phyloP scores from a whole-genome alignment of 2,888 invertebrate species.

The Ophioninae sp. region DNA sequence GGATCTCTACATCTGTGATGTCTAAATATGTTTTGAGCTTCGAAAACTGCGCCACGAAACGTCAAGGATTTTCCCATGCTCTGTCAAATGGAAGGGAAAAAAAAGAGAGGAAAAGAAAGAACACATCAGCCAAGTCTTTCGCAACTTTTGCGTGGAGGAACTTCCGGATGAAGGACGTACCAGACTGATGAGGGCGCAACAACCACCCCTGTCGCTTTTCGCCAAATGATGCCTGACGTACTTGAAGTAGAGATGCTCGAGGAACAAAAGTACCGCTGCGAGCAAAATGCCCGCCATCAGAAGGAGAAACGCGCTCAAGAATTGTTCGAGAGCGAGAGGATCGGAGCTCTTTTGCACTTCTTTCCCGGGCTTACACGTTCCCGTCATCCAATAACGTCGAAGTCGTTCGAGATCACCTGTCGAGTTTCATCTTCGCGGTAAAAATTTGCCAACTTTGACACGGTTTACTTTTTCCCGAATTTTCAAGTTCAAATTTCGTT shows the following conservation, averaged over 20 bases:
- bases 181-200: conserved; percentile 95
- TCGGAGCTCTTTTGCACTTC: conserved; percentile 95
- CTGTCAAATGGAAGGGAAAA: conserved; percentile 70
- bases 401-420: conserved; percentile 95
- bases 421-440: neutral
- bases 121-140: neutral
- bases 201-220: conserved; percentile 94
- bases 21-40: conserved; percentile 89
- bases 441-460: neutral
- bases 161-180: conserved; percentile 82
- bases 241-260: conserved; percentile 97
- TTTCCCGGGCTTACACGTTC: conserved; percentile 95
- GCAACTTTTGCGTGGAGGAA: neutral
- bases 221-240: conserved; percentile 94
- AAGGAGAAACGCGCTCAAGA: conserved; percentile 97
- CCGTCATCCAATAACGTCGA: conserved; percentile 98
- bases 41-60: conserved; percentile 90
- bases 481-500: too few relatives aligned
- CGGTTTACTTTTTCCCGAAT: too few relatives aligned
- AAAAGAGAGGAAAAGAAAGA: neutral
- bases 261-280: conserved; percentile 91
- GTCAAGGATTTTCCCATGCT: conserved; percentile 90
- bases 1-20: conserved; percentile 90
- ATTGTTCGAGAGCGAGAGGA: conserved; percentile 95
- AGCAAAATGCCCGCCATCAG: conserved; percentile 96